Percentiles rank a stretch among this genome's conserved stretches.
These are phyloP conservation scores for Anarsia innoxiella DNA, from an alignment of 2,888 invertebrate genomes.

Conservation along the genomic window DNA sequence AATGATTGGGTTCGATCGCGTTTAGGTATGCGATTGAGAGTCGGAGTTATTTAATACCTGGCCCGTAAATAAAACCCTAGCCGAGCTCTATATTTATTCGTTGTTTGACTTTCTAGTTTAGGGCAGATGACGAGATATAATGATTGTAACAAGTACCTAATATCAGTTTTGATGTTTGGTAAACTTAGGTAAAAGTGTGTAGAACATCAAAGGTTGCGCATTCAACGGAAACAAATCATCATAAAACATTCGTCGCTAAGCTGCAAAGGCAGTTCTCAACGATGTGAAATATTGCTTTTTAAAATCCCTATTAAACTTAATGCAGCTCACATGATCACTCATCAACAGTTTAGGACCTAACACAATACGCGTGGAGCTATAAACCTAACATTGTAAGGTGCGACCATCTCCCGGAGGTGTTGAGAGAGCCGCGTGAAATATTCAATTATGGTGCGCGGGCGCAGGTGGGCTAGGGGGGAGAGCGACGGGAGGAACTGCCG, in stretches of 20 bases:
- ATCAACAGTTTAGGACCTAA: conserved; percentile 72
- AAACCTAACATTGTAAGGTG: conserved; percentile 69
- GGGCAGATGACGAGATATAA: no score
- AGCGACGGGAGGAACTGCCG: conserved; percentile 39
- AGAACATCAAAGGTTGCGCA: conserved; percentile 30
- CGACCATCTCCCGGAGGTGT: conserved; percentile 59
- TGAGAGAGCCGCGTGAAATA: conserved; percentile 71
- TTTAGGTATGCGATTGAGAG: conserved; percentile 2
- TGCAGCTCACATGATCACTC: conserved; percentile 68
- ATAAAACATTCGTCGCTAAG: conserved; percentile 64
- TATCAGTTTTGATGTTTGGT: no score
- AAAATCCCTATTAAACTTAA: conserved; percentile 69
- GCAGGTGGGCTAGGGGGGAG: conserved; percentile 49
- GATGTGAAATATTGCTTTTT: conserved; percentile 70
- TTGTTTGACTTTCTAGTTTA: no score
- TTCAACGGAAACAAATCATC: conserved; percentile 71
- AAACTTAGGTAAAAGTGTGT: no score
- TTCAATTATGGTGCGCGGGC: conserved; percentile 70
- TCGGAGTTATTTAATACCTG: no score
- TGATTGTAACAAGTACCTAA: no score
- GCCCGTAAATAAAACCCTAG: no score
- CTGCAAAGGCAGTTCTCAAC: conserved; percentile 57
- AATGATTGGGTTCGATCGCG: conserved; percentile 59
- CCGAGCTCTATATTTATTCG: no score
- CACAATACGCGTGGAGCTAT: conserved; percentile 62